Base-by-base conservation (phyloP, 2,113 vertebrate species). In the Sciurus niger region DNA sequence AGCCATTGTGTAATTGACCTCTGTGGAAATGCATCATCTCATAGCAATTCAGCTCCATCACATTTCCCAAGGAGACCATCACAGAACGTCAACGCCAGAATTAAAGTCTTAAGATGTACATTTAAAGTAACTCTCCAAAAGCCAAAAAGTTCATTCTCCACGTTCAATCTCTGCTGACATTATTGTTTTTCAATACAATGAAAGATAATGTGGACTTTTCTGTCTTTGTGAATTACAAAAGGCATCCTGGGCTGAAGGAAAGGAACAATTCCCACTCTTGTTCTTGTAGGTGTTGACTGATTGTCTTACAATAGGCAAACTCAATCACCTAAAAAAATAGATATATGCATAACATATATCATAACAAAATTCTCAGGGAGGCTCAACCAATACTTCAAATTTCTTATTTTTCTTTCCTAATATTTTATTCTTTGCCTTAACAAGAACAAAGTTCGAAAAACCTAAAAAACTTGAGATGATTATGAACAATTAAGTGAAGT, bases 391-490 rank as follows among this genome's bases (percentile, higher is more conserved):
- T 67, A 77, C 68, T 89, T 93, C 95, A 93, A 91, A 96, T 88
- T 88, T 87, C 51, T 55, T 97, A 84, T 95, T 97, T 97, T 96
- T 79, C 72, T 97, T 96, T 95, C 97, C 58, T 96, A 85, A 63
- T 60, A 90, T 76, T 97, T 98, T 95, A 84, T 96, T 93, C 43
- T 91, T 73, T 72, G 37, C 18, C 53, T 30, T 83, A 96, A 88
- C 30, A 90, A 94, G 90, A 82, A 97, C 79, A 97, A 98, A 96
- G 84, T 37, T 74, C 25, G 14, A 68, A 96, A 97, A 97, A 96
- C 43, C 20, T 96, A 98, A 98, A 43, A 88, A 94, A 96, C 95
- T 25, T n/a, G 28, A 95, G 63, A 88, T 96, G 98, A 96, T 97
- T 97, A 87, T 95, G 80, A 97, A 90, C 74, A 89, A 90, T 88